Base-by-base conservation (phyloP, 2,888 invertebrate genomes). In the Agriotes lineatus region DNA sequence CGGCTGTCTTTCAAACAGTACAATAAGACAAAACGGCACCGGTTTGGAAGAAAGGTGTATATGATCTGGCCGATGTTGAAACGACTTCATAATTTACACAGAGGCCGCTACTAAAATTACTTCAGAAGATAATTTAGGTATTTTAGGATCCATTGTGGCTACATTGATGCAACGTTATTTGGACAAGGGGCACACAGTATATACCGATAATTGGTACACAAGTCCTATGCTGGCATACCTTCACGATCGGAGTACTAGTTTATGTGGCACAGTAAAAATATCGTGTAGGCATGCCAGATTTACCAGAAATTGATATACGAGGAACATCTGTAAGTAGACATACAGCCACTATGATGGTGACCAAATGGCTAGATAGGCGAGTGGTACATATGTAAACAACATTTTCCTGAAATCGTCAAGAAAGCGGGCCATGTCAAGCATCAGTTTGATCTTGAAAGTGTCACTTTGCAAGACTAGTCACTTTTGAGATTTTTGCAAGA, bases 321-420 rank as follows among this genome's bases (percentile, higher is more conserved):
- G 1, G 33, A 1, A n/a, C 9, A 33, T 33, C n/a, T 7, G 33
- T 33, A 2, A 39, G 52, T 52, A 1, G 6, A 22, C 60, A 60
- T 25, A 60, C 45, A 3, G 44, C 9, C n/a, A 44, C 4, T 3
- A 39, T 79, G 25, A 12, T 79, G 39, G 74, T 72, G 5, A 48
- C 77, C 22, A 79, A 81, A 73, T 80, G 79, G 78, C 59, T 66
- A 44, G 78, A 82, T 54, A 79, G 79, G 59, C 52, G 77, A 45
- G 75, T 78, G 22, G 77, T 79, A 3, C 42, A 61, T 44, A 75
- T 76, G 73, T 67, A 76, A 33, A 72, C 75, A 58, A 75, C 74
- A 39, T 62, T 74, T 16, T n/a, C n/a, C n/a, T n/a, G n/a, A n/a
- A n/a, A n/a, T n/a, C n/a, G n/a, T n/a, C n/a, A n/a, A n/a, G n/a